Evolutionary conservation across 2,113 vertebrate genomes (phyloP).

Genomic region (Xenotilapia leptura): DNA sequence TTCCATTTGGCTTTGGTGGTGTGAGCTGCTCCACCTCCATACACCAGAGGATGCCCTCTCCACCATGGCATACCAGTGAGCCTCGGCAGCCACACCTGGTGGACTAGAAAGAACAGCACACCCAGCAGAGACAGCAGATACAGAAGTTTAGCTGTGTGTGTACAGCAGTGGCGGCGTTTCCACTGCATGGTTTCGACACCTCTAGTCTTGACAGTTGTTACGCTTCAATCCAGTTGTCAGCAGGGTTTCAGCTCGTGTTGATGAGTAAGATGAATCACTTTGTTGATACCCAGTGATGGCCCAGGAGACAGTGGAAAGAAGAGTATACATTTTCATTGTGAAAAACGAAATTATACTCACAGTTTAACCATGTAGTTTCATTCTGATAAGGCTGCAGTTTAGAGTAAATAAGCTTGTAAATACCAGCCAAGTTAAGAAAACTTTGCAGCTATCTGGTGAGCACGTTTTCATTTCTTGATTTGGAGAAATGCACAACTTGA

Average conservation of each 20-base stretch:
- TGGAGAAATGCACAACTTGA: not conserved
- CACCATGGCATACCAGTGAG: slow-evolving; percentile 58
- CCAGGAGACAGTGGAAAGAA: not conserved
- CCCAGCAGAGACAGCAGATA: slow-evolving; percentile 80
- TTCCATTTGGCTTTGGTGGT: slow-evolving; percentile 75
- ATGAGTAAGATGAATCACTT: not conserved
- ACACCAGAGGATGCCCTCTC: slow-evolving; percentile 78
- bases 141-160: slow-evolving; percentile 75
- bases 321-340: not conserved
- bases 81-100: slow-evolving; percentile 80
- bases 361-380: not conserved
- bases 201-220: not conserved
- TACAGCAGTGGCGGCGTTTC: slow-evolving; percentile 84
- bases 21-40: slow-evolving; percentile 71
- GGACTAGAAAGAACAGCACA: slow-evolving; percentile 79
- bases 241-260: not conserved
- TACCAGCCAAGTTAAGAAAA: not conserved
- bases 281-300: not conserved
- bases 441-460: not conserved
- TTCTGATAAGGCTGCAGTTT: not conserved
- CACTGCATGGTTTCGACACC: slow-evolving; percentile 80
- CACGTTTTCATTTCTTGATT: not conserved
- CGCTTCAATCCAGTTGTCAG: not conserved
- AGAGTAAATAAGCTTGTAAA: not conserved
- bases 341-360: not conserved